Evolutionary conservation across 2,113 vertebrate genomes (phyloP).

Genomic region (Saccopteryx bilineata): DNA sequence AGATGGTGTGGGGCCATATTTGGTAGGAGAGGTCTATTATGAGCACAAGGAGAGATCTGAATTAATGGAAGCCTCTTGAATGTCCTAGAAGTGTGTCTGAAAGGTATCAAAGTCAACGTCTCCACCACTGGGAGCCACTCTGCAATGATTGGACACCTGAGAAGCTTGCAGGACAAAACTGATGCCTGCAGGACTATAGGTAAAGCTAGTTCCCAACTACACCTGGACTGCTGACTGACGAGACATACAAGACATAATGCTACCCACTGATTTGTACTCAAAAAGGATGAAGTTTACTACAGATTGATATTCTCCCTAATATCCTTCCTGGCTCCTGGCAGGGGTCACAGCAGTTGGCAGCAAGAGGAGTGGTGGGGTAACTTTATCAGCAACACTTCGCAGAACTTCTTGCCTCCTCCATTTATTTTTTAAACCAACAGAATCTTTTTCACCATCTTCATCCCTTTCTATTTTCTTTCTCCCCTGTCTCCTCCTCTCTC

Average conservation of each 20-base stretch:
- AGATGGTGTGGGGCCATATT: not conserved
- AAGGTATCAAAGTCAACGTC: not conserved
- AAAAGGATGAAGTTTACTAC: not conserved
- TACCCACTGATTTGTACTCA: not conserved
- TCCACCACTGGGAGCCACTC: not conserved
- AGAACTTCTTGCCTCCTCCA: not conserved
- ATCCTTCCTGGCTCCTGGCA: not conserved
- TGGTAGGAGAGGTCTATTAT: not conserved
- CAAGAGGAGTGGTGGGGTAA: not conserved
- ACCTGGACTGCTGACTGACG: not conserved
- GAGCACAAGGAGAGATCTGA: not conserved
- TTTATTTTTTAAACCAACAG: slow-evolving; percentile 29
- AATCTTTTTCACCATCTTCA: slow-evolving; percentile 28
- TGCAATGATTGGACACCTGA: not conserved
- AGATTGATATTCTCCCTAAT: slow-evolving; percentile 1
- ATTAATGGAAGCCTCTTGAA: not conserved
- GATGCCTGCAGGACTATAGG: too few relatives aligned
- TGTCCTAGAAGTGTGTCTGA: not conserved
- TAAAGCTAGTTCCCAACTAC: not conserved
- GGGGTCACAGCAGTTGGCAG: not conserved
- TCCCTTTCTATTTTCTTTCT: not conserved
- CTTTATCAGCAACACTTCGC: not conserved
- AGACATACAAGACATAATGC: not conserved
- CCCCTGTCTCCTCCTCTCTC: not conserved
- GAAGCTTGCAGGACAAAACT: not conserved